Evolutionary conservation across 1,140 invertebrate species (phyloP).

Genomic region (Heliothis virescens): DNA sequence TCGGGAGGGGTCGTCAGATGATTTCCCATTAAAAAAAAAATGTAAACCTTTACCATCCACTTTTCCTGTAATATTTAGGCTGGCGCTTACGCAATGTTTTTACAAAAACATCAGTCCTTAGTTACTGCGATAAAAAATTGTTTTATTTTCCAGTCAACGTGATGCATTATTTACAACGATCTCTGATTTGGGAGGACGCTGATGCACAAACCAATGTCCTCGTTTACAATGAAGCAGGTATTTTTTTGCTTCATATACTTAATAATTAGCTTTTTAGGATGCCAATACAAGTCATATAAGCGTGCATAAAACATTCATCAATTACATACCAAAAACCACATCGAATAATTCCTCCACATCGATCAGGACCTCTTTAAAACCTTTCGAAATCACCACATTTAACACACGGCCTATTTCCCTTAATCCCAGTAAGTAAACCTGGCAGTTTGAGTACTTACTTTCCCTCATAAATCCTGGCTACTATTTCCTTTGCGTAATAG

Average conservation of each 20-base stretch:
- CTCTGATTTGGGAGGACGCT: conserved; percentile 64
- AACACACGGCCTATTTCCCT: conserved; percentile 24
- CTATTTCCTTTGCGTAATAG: conserved; percentile 58
- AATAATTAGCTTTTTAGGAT: not conserved
- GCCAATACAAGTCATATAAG: not conserved
- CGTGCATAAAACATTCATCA: not conserved
- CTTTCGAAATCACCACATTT: not conserved
- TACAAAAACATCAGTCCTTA: no score
- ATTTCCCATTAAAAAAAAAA: no score
- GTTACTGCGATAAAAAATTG: not conserved
- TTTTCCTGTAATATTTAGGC: no score
- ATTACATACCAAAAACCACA: not conserved
- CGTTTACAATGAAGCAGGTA: conserved; percentile 69
- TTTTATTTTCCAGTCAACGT: conserved; percentile 58
- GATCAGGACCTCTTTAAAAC: not conserved
- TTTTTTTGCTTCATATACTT: not conserved
- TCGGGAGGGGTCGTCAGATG: no score
- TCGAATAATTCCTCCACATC: not conserved
- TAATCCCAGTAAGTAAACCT: conserved; percentile 11
- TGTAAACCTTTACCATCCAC: no score
- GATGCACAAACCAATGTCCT: conserved; percentile 66
- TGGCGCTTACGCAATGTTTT: no score
- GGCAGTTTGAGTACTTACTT: conserved; percentile 58
- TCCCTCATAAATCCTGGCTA: conserved; percentile 60
- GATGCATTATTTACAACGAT: conserved; percentile 60